Percentiles rank a stretch among this genome's conserved stretches.
Evolutionary conservation across 2,113 vertebrate genomes (phyloP).

Genomic region (Alligator sinensis): DNA sequence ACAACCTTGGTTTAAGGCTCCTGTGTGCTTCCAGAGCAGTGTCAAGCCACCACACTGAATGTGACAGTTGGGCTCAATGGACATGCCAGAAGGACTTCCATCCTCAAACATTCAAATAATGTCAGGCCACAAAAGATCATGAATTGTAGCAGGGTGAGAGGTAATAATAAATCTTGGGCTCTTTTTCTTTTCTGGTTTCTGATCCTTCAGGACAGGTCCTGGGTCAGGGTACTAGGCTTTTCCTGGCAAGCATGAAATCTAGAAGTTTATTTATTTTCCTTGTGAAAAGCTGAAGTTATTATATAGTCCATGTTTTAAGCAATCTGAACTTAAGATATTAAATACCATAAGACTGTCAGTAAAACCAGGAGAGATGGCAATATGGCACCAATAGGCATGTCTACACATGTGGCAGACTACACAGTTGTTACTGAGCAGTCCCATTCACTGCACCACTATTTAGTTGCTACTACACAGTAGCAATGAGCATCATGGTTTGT

Average conservation of each 20-base stretch:
- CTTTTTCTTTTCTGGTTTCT: not conserved
- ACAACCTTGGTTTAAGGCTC: too few species aligned
- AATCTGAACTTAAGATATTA: not conserved
- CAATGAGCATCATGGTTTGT: too few species aligned
- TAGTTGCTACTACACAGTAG: too few species aligned
- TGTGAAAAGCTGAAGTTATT: not conserved
- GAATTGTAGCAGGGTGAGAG: not conserved
- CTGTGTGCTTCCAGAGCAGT: too few species aligned
- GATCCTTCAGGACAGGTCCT: not conserved
- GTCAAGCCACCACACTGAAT: too few species aligned
- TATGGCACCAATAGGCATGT: too few species aligned
- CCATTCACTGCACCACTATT: too few species aligned
- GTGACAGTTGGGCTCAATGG: not conserved
- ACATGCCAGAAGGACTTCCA: not conserved
- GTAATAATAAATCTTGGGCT: not conserved
- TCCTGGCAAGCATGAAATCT: not conserved
- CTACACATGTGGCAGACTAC: too few species aligned
- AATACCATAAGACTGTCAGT: not conserved
- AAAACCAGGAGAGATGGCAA: not conserved
- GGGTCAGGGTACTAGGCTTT: not conserved
- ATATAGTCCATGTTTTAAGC: not conserved
- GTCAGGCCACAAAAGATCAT: not conserved
- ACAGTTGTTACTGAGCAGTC: too few species aligned
- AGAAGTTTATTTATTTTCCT: not conserved
- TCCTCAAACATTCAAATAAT: not conserved